Conservation (phyloP, 2,113 vertebrate species). For the Notothenia coriiceps region DNA sequence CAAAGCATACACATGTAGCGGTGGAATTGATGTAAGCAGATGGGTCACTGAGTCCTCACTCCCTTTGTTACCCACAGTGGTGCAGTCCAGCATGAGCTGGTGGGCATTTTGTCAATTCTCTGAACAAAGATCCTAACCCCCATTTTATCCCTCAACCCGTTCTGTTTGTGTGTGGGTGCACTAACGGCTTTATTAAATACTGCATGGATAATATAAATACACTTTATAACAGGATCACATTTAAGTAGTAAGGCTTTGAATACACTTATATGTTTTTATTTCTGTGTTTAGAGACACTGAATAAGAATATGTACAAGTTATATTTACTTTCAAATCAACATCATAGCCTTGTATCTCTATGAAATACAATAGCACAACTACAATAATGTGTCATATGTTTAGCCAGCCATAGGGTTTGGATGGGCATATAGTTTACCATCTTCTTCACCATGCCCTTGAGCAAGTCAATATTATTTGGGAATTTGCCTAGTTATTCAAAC, state of each 20-base stretch:
- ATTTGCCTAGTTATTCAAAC: too few relatives aligned
- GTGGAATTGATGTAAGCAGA: conserved; percentile 31
- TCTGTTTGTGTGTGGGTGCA: not conserved
- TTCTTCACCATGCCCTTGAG: too few relatives aligned
- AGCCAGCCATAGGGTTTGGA: too few relatives aligned
- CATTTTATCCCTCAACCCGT: not conserved
- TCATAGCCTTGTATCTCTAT: not conserved
- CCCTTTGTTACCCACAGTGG: conserved; percentile 15
- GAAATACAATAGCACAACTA: not conserved
- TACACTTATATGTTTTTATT: not conserved
- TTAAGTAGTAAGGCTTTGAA: not conserved
- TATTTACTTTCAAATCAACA: not conserved
- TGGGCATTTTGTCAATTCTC: conserved; percentile 6
- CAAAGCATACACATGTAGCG: not conserved
- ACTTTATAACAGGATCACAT: not conserved
- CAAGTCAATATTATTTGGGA: too few relatives aligned
- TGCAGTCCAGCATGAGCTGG: not conserved
- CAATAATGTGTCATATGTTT: too few relatives aligned
- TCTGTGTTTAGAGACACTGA: not conserved
- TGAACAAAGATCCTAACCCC: not conserved
- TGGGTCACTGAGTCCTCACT: conserved; percentile 10
- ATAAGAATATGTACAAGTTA: not conserved
- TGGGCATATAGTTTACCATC: too few relatives aligned
- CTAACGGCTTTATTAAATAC: not conserved
- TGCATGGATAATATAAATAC: not conserved